phyloP scores from a whole-genome alignment of 2,888 invertebrate genomes.

The Arge pagana region DNA sequence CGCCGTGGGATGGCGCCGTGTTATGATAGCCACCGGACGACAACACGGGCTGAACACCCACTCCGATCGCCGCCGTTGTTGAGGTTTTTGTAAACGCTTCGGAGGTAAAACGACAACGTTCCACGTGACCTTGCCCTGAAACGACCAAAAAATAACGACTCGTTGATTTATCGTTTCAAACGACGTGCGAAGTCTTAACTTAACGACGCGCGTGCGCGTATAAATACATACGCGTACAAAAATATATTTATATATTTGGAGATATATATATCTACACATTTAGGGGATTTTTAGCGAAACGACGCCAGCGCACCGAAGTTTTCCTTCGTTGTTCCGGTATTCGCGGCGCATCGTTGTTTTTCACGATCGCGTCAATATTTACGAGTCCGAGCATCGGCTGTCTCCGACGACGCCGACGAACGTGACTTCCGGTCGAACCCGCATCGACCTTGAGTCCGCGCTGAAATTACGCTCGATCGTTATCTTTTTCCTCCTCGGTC shows the following conservation, averaged over 20 bases:
- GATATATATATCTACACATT: too few species aligned
- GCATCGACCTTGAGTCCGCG: too few species aligned
- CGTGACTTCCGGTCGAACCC: slow-evolving; percentile 14
- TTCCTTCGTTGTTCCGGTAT: too few species aligned
- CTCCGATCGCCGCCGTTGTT: slow-evolving; percentile 38
- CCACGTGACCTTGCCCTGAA: slow-evolving; percentile 23
- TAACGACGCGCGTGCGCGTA: slow-evolving; percentile 24
- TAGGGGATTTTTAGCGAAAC: too few species aligned
- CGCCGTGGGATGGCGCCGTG: slow-evolving; percentile 60
- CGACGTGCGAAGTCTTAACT: slow-evolving; percentile 11
- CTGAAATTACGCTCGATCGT: too few species aligned
- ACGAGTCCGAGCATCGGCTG: too few species aligned
- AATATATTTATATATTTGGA: slow-evolving; percentile 9
- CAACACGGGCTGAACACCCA: slow-evolving; percentile 36
- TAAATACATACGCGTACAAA: slow-evolving; percentile 12
- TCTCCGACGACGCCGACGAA: too few species aligned
- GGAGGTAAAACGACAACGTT: slow-evolving; percentile 31
- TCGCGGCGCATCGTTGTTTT: too few species aligned
- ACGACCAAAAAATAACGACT: slow-evolving; percentile 20
- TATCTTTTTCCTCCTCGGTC: too few species aligned
- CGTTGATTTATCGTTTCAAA: slow-evolving; percentile 4
- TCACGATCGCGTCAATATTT: too few species aligned
- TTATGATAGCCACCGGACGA: slow-evolving; percentile 40
- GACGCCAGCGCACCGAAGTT: too few species aligned
- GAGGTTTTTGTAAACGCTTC: slow-evolving; percentile 51